These are phyloP conservation scores for Xestia ashworthii DNA, from an alignment of 2,888 invertebrate species.

Conservation along the genomic window DNA sequence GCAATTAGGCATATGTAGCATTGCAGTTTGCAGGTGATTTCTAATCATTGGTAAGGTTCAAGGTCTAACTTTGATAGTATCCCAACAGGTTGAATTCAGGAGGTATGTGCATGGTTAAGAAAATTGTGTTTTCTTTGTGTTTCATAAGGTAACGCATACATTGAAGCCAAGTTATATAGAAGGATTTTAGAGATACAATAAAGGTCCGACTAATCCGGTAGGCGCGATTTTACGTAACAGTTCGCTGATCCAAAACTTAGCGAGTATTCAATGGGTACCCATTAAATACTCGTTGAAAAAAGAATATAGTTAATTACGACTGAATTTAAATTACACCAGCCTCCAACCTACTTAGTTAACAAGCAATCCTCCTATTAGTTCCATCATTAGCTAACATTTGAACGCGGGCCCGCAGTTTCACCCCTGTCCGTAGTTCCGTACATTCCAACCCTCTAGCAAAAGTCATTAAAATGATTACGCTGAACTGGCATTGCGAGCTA, in stretches of 20 bases:
- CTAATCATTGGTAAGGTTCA: not conserved
- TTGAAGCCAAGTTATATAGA: not conserved
- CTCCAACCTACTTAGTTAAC: not conserved
- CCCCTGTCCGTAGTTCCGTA: conserved; percentile 4
- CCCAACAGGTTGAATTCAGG: not conserved
- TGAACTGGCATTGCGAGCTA: conserved; percentile 40
- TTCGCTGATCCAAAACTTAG: not conserved
- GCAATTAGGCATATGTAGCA: too few species aligned
- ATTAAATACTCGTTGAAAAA: not conserved
- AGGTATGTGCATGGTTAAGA: not conserved
- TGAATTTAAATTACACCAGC: not conserved
- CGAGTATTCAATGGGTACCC: not conserved
- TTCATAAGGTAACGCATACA: not conserved
- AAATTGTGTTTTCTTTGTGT: not conserved
- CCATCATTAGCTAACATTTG: not conserved
- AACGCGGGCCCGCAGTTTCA: not conserved
- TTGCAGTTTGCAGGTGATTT: not conserved
- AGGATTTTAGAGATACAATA: too few species aligned
- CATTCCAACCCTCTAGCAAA: conserved; percentile 8
- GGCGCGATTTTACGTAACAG: not conserved
- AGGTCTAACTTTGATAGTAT: not conserved
- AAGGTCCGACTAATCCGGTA: not conserved
- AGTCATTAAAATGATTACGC: conserved; percentile 64
- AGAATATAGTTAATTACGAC: not conserved
- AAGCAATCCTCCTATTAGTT: not conserved